Base-by-base conservation (phyloP, 2,888 invertebrate genomes). In the Pharmacophagus antenor region DNA sequence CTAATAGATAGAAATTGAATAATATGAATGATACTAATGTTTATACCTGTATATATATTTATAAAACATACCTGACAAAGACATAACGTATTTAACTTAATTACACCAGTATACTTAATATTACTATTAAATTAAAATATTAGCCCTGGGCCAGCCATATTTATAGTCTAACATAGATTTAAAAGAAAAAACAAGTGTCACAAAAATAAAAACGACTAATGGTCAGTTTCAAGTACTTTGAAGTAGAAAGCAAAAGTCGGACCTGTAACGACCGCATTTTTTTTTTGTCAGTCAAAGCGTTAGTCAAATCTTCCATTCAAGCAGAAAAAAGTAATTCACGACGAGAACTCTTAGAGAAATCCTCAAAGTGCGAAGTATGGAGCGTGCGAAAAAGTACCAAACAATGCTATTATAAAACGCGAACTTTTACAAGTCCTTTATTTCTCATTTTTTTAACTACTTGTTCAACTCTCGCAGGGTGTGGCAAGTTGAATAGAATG, bases 291-390 rank as follows among this genome's bases (percentile, higher is more conserved):
- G 70, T 70, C 64, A 66, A 61, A 20, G 57, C 61, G 66, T 64
- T 53, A 12, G 56, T 50, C 67, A 74, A 73, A 62, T 75, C 76
- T 74, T 71, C 71, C 70, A 71, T 73, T 72, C 67, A 63, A 66
- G 61, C 48, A 56, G 57, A 57, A 64, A 61, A 64, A 68, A 70
- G 64, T 67, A 71, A 72, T 74, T 69, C 63, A 55, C 58, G 63
- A 57, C 42, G 63, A 54, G 58, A 58, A 57, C 56, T 55, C 58
- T 44, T 56, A 15, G 37, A 49, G 67, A 70, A 68, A 60, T 57
- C 63, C 53, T 52, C 60, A 49, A 61, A 65, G 66, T 67, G 64
- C 64, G 31, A 23, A 22, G n/a, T n/a, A n/a, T 27, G 37, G 48
- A 42, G 50, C 47, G 46, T 25, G 25, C 8, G 23, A 46, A 37